Evolutionary conservation across 2,797 vertebrate species (phyloP).

Genomic region (Selene dorsalis): DNA sequence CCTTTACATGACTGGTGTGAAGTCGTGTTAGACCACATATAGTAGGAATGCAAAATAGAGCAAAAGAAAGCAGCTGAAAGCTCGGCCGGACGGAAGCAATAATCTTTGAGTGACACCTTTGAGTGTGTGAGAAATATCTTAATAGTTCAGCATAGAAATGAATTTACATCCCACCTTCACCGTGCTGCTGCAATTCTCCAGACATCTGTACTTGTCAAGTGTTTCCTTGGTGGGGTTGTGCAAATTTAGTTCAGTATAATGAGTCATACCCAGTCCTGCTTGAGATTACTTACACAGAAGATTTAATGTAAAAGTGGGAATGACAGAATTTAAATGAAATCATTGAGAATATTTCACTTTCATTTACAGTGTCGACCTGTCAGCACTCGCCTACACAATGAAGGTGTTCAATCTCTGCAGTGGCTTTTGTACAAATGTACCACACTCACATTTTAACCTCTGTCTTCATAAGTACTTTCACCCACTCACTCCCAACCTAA

Average conservation of each 20-base stretch:
- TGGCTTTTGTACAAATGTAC: neutral
- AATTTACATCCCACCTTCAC: constrained; percentile 1
- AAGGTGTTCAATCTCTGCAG: constrained; percentile 18
- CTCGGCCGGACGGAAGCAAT: constrained; percentile 9
- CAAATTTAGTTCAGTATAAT: constrained; percentile 24
- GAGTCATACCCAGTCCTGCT: neutral
- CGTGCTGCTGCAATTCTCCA: constrained; percentile 7
- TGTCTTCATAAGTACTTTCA: too few relatives aligned
- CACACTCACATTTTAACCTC: neutral
- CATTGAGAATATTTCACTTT: neutral
- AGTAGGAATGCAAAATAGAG: constrained; percentile 23
- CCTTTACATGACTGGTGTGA: constrained; percentile 16
- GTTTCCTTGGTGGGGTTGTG: constrained; percentile 9
- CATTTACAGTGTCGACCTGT: constrained; percentile 10
- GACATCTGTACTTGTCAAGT: constrained; percentile 21
- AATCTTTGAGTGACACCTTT: constrained; percentile 10
- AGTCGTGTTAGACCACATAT: constrained; percentile 5
- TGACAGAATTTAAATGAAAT: constrained; percentile 5
- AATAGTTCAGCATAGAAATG: constrained; percentile 4
- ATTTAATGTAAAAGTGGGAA: neutral
- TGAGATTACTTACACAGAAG: neutral
- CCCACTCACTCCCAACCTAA: too few relatives aligned
- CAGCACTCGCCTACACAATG: constrained; percentile 4
- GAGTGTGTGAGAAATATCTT: neutral
- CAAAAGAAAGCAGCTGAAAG: constrained; percentile 6